Evolutionary conservation across 2,113 vertebrate species (phyloP).

Genomic region (Indri indri): DNA sequence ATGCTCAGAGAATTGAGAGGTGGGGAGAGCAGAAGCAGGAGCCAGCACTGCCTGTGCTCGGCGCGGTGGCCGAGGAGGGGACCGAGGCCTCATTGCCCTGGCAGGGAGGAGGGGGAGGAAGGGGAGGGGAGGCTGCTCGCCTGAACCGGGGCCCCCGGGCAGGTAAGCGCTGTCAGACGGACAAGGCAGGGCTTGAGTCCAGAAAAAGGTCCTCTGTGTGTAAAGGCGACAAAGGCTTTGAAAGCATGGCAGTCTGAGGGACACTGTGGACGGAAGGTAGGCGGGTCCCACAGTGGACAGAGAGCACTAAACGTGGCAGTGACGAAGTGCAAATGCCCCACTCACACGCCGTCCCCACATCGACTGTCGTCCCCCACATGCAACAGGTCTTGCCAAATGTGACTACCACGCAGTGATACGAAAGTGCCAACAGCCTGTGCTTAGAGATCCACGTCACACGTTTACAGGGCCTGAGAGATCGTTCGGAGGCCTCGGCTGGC

Average conservation of each 20-base stretch:
- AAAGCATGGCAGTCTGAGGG: not conserved
- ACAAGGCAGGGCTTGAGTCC: too few species aligned
- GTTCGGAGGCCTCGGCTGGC: not conserved
- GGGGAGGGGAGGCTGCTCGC: rapidly evolving
- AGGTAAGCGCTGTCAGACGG: not conserved
- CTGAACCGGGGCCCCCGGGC: too few species aligned
- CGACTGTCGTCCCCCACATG: not conserved
- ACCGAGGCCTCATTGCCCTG: rapidly evolving
- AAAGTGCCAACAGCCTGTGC: not conserved
- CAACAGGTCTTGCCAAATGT: not conserved
- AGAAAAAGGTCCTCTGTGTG: not conserved
- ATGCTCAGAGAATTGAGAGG: not conserved
- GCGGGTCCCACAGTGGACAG: not conserved
- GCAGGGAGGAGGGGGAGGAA: rapidly evolving
- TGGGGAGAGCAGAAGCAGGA: not conserved
- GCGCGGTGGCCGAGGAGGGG: not conserved
- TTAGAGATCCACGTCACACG: too few species aligned
- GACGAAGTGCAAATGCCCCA: not conserved
- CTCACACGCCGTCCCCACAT: not conserved
- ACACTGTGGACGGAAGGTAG: not conserved
- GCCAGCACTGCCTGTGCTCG: not conserved
- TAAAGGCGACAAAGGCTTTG: too few species aligned
- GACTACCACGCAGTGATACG: not conserved
- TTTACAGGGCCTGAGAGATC: not conserved
- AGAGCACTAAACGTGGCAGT: not conserved